These are phyloP conservation scores for Coendou prehensilis DNA, from an alignment of 2,797 vertebrate genomes.

Conservation along the genomic window DNA sequence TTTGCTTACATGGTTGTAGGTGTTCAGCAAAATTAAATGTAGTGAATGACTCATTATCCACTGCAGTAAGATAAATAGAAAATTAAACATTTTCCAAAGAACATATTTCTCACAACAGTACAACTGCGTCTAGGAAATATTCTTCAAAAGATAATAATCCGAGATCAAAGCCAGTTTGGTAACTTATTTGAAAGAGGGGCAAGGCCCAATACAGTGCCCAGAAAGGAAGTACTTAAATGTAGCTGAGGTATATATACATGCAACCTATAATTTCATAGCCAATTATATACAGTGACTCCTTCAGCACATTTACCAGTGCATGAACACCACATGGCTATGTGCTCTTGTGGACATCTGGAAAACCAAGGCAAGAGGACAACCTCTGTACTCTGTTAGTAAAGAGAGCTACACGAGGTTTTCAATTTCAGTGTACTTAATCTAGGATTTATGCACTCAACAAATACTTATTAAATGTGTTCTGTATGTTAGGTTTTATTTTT, in stretches of 20 bases:
- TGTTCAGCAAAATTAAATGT: background rate
- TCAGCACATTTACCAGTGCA: accelerated
- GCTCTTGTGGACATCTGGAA: background rate
- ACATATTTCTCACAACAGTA: background rate
- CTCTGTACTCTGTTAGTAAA: background rate
- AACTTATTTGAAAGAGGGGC: background rate
- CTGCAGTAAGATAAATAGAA: conserved; percentile 1
- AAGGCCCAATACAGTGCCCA: background rate
- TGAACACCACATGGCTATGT: accelerated
- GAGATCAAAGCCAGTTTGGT: conserved; percentile 4
- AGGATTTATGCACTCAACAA: background rate
- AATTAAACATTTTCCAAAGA: conserved; percentile 35
- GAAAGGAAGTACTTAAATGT: conserved; percentile 8
- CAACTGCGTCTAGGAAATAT: conserved; percentile 7
- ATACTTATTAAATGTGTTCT: background rate
- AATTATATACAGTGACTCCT: background rate
- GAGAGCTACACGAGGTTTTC: background rate
- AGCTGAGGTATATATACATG: background rate
- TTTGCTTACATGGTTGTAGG: background rate
- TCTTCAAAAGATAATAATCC: background rate
- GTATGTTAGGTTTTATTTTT: background rate
- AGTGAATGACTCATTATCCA: background rate
- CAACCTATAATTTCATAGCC: background rate
- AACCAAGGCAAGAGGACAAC: background rate
- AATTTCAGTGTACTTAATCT: background rate